A percentile compares a stretch with the other conserved stretches of the same genome.
Conservation (phyloP, 1,140 invertebrate species). For the Pseudachorutes palmiensis region DNA sequence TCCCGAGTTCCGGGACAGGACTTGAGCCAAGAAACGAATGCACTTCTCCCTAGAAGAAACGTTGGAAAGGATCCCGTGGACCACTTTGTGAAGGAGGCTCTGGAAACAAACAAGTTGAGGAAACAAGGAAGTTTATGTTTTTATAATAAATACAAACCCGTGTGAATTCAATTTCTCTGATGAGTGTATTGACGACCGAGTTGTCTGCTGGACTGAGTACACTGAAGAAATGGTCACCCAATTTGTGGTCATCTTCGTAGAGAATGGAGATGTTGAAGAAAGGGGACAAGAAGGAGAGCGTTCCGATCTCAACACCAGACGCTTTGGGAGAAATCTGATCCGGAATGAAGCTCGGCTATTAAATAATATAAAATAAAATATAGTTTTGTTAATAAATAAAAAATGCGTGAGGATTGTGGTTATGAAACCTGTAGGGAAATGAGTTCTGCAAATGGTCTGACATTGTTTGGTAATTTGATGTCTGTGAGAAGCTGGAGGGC, state of each 20-base stretch:
- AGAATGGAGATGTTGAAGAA: conserved; percentile 84
- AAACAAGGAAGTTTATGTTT: conserved; percentile 4
- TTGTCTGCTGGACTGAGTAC: conserved; percentile 48
- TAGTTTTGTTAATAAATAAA: conserved; percentile 15
- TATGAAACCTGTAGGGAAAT: conserved; percentile 50
- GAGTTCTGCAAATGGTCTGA: conserved; percentile 67
- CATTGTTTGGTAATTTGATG: conserved; percentile 49
- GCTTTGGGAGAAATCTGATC: conserved; percentile 59
- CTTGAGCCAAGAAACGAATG: conserved; percentile 64
- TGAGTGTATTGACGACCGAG: conserved; percentile 55
- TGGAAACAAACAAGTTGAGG: conserved; percentile 38
- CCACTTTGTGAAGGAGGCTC: conserved; percentile 65
- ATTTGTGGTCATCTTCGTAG: conserved; percentile 79
- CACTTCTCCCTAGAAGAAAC: conserved; percentile 62
- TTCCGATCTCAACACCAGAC: conserved; percentile 69
- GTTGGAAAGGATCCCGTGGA: conserved; percentile 76
- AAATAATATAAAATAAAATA: conserved; percentile 26
- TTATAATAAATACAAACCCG: conserved; percentile 46
- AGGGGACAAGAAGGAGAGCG: conserved; percentile 74
- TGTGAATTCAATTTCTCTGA: conserved; percentile 62
- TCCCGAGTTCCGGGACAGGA: conserved; percentile 73
- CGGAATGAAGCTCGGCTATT: conserved; percentile 64
- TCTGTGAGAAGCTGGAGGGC: conserved; percentile 61
- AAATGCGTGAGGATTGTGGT: conserved; percentile 24
- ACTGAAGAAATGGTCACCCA: conserved; percentile 58